phyloP scores from a whole-genome alignment of 2,888 invertebrate species.

The Watsonalla cultraria region DNA sequence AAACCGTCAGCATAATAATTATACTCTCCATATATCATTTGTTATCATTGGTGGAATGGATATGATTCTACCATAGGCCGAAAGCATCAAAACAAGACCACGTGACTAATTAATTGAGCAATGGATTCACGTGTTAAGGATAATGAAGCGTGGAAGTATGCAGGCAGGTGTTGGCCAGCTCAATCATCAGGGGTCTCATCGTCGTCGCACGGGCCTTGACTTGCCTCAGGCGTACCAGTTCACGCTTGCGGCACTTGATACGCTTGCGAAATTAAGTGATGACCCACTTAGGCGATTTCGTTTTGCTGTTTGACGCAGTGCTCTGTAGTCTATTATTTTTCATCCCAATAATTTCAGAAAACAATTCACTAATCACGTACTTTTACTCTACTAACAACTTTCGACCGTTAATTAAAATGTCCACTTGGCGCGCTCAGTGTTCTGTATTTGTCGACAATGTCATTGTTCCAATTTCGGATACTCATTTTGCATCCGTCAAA shows the following conservation, averaged over 20 bases:
- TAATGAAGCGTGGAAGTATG: constrained; percentile 18
- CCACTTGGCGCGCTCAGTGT: too few species aligned
- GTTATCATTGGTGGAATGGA: not conserved
- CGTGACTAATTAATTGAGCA: not conserved
- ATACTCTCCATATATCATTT: too few species aligned
- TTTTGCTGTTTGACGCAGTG: constrained; percentile 60
- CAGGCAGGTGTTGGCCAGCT: constrained; percentile 7
- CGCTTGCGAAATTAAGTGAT: constrained; percentile 76
- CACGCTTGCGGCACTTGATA: constrained; percentile 74
- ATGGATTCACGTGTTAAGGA: constrained; percentile 9
- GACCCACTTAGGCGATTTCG: constrained; percentile 73
- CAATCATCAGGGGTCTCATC: constrained; percentile 44
- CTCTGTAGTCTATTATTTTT: constrained; percentile 52
- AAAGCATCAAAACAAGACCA: too few species aligned
- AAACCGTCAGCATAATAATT: too few species aligned
- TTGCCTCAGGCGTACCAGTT: constrained; percentile 68
- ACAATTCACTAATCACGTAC: constrained; percentile 19
- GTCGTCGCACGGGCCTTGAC: constrained; percentile 60
- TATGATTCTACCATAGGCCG: not conserved
- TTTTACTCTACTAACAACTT: not conserved
- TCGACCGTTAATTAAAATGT: too few species aligned
- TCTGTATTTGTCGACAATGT: not conserved
- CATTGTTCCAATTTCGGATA: not conserved
- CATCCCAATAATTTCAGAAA: constrained; percentile 52
- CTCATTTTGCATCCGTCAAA: constrained; percentile 2